Evolutionary conservation across 2,888 invertebrate species (phyloP), one percentile per base, ranked within the genome.

Genomic region (Lysandra coridon): DNA sequence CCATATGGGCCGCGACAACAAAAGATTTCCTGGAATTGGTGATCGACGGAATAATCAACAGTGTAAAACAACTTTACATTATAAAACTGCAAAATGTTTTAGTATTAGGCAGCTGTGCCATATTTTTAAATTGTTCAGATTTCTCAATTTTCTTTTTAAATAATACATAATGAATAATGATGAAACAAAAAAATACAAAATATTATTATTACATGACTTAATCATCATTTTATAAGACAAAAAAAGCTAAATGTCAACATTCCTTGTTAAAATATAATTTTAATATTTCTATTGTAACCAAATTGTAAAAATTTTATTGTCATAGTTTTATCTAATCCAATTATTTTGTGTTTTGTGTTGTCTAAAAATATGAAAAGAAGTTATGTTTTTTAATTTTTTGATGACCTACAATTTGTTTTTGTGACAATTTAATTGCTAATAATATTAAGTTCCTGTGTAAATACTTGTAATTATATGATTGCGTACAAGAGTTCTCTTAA

Each of bases 41-140:
- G 23, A 23, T 23, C 23, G 0, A 23, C 23, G 23, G 23, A 23
- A 49, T 49, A 49, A 49, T 49, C 49, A 49, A 49, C 10, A 49
- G 12, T 10, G 49, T 10, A 49, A 49, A 44, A 44, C 44, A 44
- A 49, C 10, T 49, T 49, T 49, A 49, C 2, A 49, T 49, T 10
- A 49, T 49, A 49, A 49, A 49, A 10, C 49, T 49, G 62, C 78
- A 79, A 75, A 76, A 78, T 76, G 33, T 57, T 80, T 79, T 75
- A 40, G 49, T 44, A 12, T 14, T 23, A 44, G 44, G 49, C 37
- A 49, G 75, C 49, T 75, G 75, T 75, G 75, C 75, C 75, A 75
- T 75, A 75, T 40, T 75, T 69, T 37, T 69, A 6, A 4, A 69
- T 69, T 10, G 23, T 69, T 4, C 33, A 37, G 57, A 17, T 17